These are phyloP conservation scores for Oriolus oriolus DNA, from an alignment of 2,113 vertebrate genomes.

Conservation along the genomic window DNA sequence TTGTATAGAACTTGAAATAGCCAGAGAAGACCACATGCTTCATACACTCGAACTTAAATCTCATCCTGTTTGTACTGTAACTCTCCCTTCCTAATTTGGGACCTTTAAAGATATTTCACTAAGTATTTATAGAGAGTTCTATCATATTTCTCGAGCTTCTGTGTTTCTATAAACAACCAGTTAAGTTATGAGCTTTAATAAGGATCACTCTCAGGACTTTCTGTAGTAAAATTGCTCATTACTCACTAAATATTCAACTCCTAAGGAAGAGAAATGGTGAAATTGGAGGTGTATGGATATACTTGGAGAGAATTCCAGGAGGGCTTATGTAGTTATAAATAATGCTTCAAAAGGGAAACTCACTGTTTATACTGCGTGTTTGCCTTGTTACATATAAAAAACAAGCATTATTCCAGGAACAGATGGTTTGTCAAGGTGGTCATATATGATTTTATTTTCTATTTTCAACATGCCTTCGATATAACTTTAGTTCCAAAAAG, in stretches of 20 bases:
- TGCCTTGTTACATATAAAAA: background rate
- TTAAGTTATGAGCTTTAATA: background rate
- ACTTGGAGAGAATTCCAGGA: background rate
- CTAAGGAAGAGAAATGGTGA: background rate
- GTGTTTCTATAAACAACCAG: background rate
- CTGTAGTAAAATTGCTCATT: background rate
- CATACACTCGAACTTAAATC: background rate
- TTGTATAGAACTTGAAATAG: fast-evolving
- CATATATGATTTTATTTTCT: background rate
- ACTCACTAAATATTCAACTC: background rate
- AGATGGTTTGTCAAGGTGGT: slow-evolving; percentile 24
- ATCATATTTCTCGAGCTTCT: background rate
- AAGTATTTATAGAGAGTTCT: background rate
- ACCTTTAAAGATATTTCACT: background rate
- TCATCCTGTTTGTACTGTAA: background rate
- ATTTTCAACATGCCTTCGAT: background rate
- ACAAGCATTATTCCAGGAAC: background rate
- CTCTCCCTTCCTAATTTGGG: background rate
- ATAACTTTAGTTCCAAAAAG: background rate
- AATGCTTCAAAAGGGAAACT: background rate
- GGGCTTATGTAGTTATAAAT: background rate
- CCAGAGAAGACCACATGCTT: no score
- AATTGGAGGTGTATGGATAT: background rate
- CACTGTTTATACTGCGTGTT: background rate
- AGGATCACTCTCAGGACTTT: background rate